Conservation (phyloP, 1,140 invertebrate species). For the Trigoniulus corallinus region DNA sequence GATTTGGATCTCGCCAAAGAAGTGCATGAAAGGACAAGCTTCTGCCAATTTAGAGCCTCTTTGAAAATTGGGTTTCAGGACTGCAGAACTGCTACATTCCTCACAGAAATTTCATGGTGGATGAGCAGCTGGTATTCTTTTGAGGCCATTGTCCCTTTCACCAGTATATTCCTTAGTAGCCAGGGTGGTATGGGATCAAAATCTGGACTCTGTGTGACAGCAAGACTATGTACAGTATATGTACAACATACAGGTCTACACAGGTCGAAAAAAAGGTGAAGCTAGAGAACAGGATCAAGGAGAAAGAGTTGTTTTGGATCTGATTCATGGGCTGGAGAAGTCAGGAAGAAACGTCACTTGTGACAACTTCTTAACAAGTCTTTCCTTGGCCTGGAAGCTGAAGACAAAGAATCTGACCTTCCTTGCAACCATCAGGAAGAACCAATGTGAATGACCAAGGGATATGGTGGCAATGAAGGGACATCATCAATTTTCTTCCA, state of each 20-base stretch:
- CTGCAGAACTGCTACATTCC: neutral
- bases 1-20: neutral
- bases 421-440: neutral
- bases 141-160: constrained; percentile 16
- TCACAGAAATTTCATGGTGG: constrained; percentile 14
- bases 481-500: constrained; percentile 5
- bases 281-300: constrained; percentile 1
- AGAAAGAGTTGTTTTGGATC: constrained; percentile 2
- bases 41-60: neutral
- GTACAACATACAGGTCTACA: neutral
- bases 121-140: constrained; percentile 19
- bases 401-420: neutral
- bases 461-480: neutral
- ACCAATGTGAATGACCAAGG: neutral
- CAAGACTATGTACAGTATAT: constrained; percentile 8
- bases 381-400: neutral
- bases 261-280: neutral
- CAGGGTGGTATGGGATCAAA: constrained; percentile 15
- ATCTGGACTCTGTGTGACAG: constrained; percentile 12
- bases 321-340: neutral
- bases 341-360: constrained; percentile 1
- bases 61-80: neutral
- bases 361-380: constrained; percentile 3
- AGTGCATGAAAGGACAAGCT: neutral
- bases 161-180: constrained; percentile 19